phyloP scores from a whole-genome alignment of 2,113 vertebrate species.

The Tamias sibiricus region DNA sequence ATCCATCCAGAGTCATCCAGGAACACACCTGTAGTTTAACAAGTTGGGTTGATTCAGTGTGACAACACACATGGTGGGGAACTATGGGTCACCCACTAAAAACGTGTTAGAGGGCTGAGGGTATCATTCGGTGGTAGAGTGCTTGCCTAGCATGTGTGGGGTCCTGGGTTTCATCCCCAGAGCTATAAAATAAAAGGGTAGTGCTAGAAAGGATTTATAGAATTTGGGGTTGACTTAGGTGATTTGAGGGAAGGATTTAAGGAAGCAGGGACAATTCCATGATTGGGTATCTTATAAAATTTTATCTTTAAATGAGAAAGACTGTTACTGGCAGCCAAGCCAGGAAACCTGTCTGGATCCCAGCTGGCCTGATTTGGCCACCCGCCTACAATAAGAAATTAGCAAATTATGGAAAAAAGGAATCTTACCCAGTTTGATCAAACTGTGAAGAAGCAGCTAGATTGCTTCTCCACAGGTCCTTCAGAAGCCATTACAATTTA shows the following conservation, averaged over 20 bases:
- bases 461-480: neutral
- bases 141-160: neutral
- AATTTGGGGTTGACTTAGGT: neutral
- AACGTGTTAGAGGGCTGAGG: neutral
- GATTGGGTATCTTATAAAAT: neutral
- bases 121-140: neutral
- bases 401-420: neutral
- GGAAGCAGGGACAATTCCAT: neutral
- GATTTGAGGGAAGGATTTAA: neutral
- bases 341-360: too few relatives aligned
- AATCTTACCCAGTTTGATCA: neutral
- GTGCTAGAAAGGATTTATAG: neutral
- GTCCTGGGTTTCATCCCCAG: neutral
- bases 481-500: neutral
- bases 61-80: neutral
- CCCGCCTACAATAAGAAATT: neutral
- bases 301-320: neutral
- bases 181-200: neutral
- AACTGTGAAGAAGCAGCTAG: neutral
- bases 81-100: neutral
- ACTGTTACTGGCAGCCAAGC: neutral
- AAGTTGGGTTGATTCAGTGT: rapidly evolving
- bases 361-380: neutral
- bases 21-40: too few relatives aligned
- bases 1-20: too few relatives aligned